phyloP scores from a whole-genome alignment of 2,113 vertebrate species.

The Ctenodactylus gundi region DNA sequence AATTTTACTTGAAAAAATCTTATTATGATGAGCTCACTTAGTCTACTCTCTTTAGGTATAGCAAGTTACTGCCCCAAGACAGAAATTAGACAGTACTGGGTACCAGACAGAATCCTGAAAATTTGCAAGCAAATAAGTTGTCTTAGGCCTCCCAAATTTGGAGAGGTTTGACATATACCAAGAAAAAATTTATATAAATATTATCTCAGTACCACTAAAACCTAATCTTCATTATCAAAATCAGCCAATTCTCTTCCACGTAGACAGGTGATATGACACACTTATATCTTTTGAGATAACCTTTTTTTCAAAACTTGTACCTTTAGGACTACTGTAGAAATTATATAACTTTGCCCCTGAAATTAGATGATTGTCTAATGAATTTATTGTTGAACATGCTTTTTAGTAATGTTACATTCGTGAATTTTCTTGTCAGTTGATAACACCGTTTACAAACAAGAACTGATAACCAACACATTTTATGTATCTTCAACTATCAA shows the following conservation, averaged over 20 bases:
- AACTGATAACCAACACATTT: not conserved
- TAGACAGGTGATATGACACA: not conserved
- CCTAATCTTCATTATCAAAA: not conserved
- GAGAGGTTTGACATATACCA: not conserved
- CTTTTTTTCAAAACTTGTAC: not conserved
- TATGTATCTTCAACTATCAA: not conserved
- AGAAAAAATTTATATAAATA: not conserved
- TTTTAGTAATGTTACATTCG: not conserved
- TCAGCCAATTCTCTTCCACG: not conserved
- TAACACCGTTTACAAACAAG: not conserved
- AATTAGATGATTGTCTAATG: not conserved
- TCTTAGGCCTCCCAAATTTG: not conserved
- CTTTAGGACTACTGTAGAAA: not conserved
- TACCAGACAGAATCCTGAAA: not conserved
- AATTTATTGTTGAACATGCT: not conserved
- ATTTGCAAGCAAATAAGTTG: not conserved
- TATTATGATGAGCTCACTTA: not conserved
- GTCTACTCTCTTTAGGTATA: not conserved
- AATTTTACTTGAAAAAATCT: not conserved
- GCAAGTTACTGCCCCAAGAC: not conserved
- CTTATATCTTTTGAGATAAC: not conserved
- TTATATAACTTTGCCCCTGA: not conserved
- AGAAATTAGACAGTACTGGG: not conserved
- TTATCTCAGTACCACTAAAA: not conserved
- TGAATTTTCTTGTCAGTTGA: not conserved